Conservation (phyloP, 2,113 vertebrate species). For the Acrocephalus kingi region DNA sequence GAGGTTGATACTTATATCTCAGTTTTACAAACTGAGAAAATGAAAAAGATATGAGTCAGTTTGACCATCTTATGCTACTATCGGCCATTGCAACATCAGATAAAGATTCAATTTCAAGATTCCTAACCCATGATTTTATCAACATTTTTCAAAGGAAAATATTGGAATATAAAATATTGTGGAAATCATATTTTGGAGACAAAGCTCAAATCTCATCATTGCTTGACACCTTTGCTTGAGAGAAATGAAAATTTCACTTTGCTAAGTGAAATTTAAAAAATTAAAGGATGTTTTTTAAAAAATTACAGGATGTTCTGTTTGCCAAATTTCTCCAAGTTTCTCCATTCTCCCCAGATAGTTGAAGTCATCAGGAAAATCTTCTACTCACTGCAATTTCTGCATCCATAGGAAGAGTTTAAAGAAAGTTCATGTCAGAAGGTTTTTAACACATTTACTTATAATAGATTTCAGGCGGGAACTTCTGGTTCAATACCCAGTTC, state of each 20-base stretch:
- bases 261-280: neutral
- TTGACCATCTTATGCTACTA: neutral
- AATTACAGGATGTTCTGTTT: neutral
- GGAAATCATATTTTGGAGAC: neutral
- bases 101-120: neutral
- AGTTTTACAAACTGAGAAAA: neutral
- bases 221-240: neutral
- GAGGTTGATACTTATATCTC: neutral
- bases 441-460: neutral
- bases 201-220: neutral
- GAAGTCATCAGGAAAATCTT: neutral
- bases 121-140: neutral
- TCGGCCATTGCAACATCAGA: neutral
- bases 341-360: neutral
- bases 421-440: neutral
- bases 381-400: neutral
- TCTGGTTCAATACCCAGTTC: neutral
- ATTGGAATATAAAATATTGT: neutral
- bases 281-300: neutral
- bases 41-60: neutral
- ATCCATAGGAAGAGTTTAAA: neutral
- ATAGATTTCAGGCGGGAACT: neutral
- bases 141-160: neutral
- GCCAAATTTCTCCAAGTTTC: neutral
- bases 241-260: neutral